These are phyloP conservation scores for Desmophyllum pertusum DNA, from an alignment of 92 coral and sea anemone genomes.

Conservation along the genomic window DNA sequence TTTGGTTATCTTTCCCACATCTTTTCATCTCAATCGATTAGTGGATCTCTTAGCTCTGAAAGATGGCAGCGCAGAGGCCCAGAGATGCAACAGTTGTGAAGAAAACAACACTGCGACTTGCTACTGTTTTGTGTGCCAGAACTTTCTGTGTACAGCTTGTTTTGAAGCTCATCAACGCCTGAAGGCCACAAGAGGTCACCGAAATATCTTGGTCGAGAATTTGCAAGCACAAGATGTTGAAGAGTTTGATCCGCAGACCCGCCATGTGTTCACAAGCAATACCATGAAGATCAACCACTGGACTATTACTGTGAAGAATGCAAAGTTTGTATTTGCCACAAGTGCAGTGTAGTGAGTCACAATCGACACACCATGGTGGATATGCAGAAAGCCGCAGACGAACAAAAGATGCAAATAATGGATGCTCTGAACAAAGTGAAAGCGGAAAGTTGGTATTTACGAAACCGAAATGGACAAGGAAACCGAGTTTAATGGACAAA, in stretches of 20 bases:
- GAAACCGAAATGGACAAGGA: too few relatives aligned
- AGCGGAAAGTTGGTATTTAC: too few relatives aligned
- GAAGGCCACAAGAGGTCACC: constrained; percentile 23
- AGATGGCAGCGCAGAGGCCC: constrained; percentile 29
- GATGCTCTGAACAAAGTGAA: too few relatives aligned
- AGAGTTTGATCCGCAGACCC: constrained; percentile 26
- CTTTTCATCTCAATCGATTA: constrained; percentile 30
- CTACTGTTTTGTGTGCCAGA: constrained; percentile 17
- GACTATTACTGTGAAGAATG: constrained; percentile 34
- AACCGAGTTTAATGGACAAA: too few relatives aligned
- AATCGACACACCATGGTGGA: constrained; percentile 20
- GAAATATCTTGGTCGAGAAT: constrained; percentile 13
- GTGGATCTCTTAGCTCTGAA: constrained; percentile 13
- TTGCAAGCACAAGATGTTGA: constrained; percentile 25
- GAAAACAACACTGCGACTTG: constrained; percentile 21
- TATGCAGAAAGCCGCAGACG: constrained; percentile 9
- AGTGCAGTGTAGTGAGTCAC: constrained; percentile 24
- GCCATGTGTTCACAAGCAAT: constrained; percentile 21
- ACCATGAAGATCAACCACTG: constrained; percentile 17
- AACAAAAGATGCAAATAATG: constrained; percentile 19
- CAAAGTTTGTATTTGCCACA: constrained; percentile 13
- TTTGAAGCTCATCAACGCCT: constrained; percentile 21
- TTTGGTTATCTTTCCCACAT: constrained; percentile 25
- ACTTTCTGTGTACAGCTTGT: constrained; percentile 23
- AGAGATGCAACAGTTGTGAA: constrained; percentile 25